phyloP scores from a whole-genome alignment of 2,113 vertebrate species.

The Ailurus styani region DNA sequence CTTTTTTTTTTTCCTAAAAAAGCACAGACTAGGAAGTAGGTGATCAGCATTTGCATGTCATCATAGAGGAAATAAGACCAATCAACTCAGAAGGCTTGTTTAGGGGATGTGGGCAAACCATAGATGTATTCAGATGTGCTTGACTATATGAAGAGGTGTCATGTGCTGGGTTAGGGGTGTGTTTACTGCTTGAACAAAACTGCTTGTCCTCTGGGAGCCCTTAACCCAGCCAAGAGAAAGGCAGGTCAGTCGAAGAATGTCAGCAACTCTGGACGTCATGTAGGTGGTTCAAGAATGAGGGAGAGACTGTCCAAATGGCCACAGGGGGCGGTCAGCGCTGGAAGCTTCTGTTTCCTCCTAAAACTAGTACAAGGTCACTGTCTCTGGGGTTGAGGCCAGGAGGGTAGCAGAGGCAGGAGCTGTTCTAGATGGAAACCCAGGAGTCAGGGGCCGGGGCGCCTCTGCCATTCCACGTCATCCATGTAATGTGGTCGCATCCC shows the following conservation, averaged over 20 bases:
- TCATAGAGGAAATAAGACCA: not conserved
- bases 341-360: not conserved
- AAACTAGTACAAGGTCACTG: not conserved
- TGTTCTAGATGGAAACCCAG: not conserved
- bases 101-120: not conserved
- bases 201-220: not conserved
- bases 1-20: not conserved
- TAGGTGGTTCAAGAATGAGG: not conserved
- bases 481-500: rapidly evolving
- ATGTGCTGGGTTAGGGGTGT: too few species aligned
- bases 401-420: not conserved
- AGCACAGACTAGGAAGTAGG: not conserved
- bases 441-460: rapidly evolving
- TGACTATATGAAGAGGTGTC: too few species aligned
- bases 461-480: rapidly evolving
- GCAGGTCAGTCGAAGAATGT: not conserved
- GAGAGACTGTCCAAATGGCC: not conserved
- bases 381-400: not conserved
- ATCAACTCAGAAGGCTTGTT: not conserved
- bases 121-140: not conserved
- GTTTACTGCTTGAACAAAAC: not conserved
- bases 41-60: not conserved
- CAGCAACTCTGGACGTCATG: too few species aligned
- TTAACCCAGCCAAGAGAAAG: not conserved
- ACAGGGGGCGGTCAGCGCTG: rapidly evolving